Evolutionary conservation across 2,113 vertebrate species (phyloP), one percentile per base, ranked within the genome.

Genomic region (Thamnaconus septentrionalis): DNA sequence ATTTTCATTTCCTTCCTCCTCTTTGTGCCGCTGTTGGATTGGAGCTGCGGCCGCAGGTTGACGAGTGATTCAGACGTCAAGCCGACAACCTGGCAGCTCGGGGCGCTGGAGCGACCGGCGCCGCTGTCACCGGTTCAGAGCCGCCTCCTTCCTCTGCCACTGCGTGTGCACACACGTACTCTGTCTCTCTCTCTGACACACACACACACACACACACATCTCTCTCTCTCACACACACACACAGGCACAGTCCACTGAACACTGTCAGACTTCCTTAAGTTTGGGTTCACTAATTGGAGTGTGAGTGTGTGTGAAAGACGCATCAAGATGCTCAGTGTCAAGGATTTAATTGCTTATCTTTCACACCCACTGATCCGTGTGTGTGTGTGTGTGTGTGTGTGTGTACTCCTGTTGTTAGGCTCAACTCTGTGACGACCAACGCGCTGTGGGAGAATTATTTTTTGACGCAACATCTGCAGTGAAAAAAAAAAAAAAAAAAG

Each of bases 61-160:
- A 49, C 50, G 71, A 75, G 65, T 86, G 85, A 90, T 87, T 83
- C 73, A 87, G 80, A 85, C 66, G 73, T 90, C 83, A 82, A 64
- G 64, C 57, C 81, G 86, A 86, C 80, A 84, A 80, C 67, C 71
- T 74, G 77, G 74, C 75, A 71, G 73, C 68, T 55, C 59, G 52
- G 69, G 61, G 67, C 75, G 80, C 60, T 88, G 81, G 83, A 64
- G 79, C 81, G 78, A 82, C 18, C 75, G 85, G 76, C 82, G 75
- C 66, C 66, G 85, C 81, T 85, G 82, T 84, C 79, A 79, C 57
- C 63, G 65, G 3, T 47, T 47, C 46, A 47, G 46, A 5, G 6
- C 46, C 9, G 46, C 6, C 9, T 47, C 9, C 46, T 9, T 47
- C 46, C 6, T 31, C 18, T 31, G 18, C 18, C 18, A 31, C 18